phyloP scores from a whole-genome alignment of 2,797 vertebrate genomes.

The Hyperoplus immaculatus region DNA sequence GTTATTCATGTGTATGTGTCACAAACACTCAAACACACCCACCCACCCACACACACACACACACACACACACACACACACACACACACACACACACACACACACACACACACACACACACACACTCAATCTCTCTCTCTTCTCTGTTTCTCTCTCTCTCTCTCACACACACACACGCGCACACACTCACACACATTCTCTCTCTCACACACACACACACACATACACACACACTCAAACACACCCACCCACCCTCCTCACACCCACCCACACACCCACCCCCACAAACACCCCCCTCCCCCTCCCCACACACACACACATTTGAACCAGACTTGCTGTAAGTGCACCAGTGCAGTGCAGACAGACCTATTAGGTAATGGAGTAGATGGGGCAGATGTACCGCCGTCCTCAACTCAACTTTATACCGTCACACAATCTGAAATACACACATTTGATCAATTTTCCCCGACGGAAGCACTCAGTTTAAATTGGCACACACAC shows the following conservation, averaged over 20 bases:
- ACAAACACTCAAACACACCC: neutral
- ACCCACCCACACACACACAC: neutral
- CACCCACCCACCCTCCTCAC: neutral
- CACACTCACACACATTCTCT: neutral
- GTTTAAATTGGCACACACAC: neutral
- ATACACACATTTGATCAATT: slow-evolving; percentile 28
- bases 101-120: neutral
- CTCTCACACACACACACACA: neutral
- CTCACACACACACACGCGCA: neutral
- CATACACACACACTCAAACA: neutral
- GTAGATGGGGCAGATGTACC: slow-evolving; percentile 42
- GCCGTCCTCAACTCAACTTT: slow-evolving; percentile 24
- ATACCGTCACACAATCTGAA: slow-evolving; percentile 1
- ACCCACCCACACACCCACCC: neutral
- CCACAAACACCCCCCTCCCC: neutral
- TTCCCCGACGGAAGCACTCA: slow-evolving; percentile 10
- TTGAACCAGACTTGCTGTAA: slow-evolving; percentile 28
- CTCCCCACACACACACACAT: neutral
- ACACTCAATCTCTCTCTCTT: neutral
- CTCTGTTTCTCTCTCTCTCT: neutral
- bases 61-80: slow-evolving; percentile 1
- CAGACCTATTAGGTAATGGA: slow-evolving; percentile 68
- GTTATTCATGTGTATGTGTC: neutral
- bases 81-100: too few species aligned
- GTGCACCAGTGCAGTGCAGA: slow-evolving; percentile 28